Base-by-base conservation (phyloP, 2,888 invertebrate species). In the Subacronicta megacephala region DNA sequence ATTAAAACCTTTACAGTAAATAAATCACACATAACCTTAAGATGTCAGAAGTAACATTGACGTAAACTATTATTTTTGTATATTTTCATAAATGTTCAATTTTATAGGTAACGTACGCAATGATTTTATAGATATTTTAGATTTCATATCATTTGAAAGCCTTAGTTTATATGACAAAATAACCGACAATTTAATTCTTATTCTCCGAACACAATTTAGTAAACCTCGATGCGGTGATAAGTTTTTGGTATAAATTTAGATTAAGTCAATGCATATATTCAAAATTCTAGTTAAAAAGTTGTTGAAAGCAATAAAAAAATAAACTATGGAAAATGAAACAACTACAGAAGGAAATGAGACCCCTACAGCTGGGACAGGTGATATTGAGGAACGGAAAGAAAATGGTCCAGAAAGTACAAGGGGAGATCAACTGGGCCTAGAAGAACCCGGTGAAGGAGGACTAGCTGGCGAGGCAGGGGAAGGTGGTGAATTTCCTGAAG, bases 111-210 rank as follows among this genome's bases (percentile, higher is more conserved):
- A 81, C 75, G 77, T 88, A 62, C 82, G 85, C 20, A 75, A 83
- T 72, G 85, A 89, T 62, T 80, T 91, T 73, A 82, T 90, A 67
- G 71, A 82, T 59, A 64, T 92, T 62, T 81, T 92, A 43, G 90
- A 92, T 80, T 76, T 71, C 18, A 66, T 92, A 75, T 88, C 89
- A 7, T 41, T 83, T 9, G 80, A 80, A 70, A 90, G 89, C 66
- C 79, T 87, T 23, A 75, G 62, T 61, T 74, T 92, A 36, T 91
- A 90, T 85, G 87, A 89, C 62, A 88, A 82, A 82, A 90, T 92
- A 64, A 92, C 90, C 7, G 87, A 83, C 58, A 90, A 90, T 68
- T 75, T 92, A 62, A 90, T 87, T 33, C 50, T 80, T 41, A 78
- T 85, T 41, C 71, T 92, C 9, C 84, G 92, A 42, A 72, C 75